Base-by-base conservation (phyloP, 2,888 invertebrate genomes). In the Nezara viridula region DNA sequence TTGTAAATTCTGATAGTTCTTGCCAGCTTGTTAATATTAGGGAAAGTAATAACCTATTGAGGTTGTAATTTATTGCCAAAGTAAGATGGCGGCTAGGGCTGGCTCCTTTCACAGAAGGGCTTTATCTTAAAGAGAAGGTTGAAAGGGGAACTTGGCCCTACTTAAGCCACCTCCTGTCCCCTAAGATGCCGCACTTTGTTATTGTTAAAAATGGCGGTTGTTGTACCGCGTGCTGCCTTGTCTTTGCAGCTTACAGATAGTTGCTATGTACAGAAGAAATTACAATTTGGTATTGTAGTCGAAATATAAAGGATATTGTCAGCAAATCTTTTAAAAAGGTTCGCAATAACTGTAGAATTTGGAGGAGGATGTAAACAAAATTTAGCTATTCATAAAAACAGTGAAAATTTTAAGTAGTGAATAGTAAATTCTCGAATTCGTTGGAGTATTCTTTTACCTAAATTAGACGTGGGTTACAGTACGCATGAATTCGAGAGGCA, bases 11-110 rank as follows among this genome's bases (percentile, higher is more conserved):
- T 60, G n/a, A 66, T 87, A 87, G 87, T 87, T 87, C 19, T 44
- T 73, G 66, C 49, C 27, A 47, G 87, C 73, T 87, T 87, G 87
- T 87, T 87, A 87, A 87, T 87, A 87, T 87, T 87, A 73, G 87
- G 88, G 88, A 88, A 88, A 88, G 88, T 88, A 88, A 88, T 88
- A 88, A 88, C 81, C 88, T 88, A 88, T 88, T 88, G 24, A 88
- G 88, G 52, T 52, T 44, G 88, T 88, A 88, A 88, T 88, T 88
- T 88, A 88, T 88, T 47, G 88, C 40, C 24, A 32, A 88, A 88
- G 88, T 88, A 81, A 19, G 81, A 14, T 50, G 66, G 66, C 37
- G 37, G 81, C 52, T 47, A 32, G 19, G 73, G 81, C 5, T 27
- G 32, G 50, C 27, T 52, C 88, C 88, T 88, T 88, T 88, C 85